Base-by-base conservation (phyloP, 2,888 invertebrate species). In the Epirrhoe alternata region DNA sequence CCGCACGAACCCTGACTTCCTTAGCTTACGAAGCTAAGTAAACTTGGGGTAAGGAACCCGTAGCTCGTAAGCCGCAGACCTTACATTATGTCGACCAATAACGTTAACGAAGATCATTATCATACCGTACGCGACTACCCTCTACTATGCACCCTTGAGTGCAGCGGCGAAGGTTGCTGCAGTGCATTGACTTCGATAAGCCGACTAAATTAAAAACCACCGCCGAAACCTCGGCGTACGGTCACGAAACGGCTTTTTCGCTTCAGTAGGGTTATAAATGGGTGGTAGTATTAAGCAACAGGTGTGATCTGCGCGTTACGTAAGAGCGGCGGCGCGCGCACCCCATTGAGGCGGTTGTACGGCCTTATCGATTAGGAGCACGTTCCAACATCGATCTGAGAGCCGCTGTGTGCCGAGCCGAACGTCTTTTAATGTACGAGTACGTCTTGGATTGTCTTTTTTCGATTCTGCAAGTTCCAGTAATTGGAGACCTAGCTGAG, bases 141-240 rank as follows among this genome's bases (percentile, higher is more conserved):
- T 79, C 83, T 86, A 87, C 89, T 89, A 89, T 91, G 90, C 92
- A 91, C 91, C 92, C 92, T 92, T 92, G 92, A 92, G 92, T 89
- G 92, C 92, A 91, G 75, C 83, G 77, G 57, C 89, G 91, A 92
- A 92, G 92, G 92, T 92, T 92, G 91, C 84, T 77, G 77, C 80
- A 81, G 92, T 92, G 90, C 92, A 91, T 85, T 93, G 92, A 92
- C 92, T 83, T 83, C 83, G 76, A 74, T 69, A 77, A 88, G 72
- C 86, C 90, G 81, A 45, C 86, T 78, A 71, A 88, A 85, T 86
- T 77, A 6, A 70, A 75, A 75, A 64, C 58, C 64, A 68, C 53
- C 58, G 64, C 69, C 68, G 67, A 74, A 72, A 67, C 70, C 60
- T 62, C 53, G 61, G 54, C 64, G 45, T 58, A 73, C 70, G 66